Percentiles rank a stretch among this genome's conserved stretches.
Conservation (phyloP, 2,113 vertebrate species). For the Sinocyclocheilus grahami region DNA sequence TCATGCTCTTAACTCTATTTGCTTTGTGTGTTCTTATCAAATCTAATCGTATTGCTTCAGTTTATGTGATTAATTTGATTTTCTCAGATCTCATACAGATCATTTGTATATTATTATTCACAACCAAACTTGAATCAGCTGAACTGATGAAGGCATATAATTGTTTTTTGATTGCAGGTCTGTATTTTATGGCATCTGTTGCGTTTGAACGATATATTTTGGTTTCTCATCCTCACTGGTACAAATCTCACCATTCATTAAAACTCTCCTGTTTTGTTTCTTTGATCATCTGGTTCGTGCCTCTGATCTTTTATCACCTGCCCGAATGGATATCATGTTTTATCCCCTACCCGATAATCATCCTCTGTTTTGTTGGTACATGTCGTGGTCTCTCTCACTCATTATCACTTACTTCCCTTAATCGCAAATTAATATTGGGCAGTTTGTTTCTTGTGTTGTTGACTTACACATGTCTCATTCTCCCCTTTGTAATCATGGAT, state of each 20-base stretch:
- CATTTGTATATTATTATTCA: background rate
- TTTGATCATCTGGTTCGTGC: background rate
- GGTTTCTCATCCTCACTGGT: background rate
- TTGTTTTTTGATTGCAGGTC: background rate
- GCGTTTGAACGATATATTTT: background rate
- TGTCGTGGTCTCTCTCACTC: background rate
- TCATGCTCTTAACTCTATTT: conserved; percentile 16
- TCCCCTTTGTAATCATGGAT: background rate
- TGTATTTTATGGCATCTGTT: background rate
- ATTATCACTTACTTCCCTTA: background rate
- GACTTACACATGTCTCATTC: background rate
- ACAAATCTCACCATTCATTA: background rate
- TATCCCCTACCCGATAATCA: background rate
- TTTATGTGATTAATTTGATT: conserved; percentile 17
- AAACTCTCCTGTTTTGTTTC: background rate
- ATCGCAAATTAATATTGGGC: background rate
- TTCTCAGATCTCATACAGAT: background rate
- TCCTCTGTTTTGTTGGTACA: background rate
- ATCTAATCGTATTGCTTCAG: background rate
- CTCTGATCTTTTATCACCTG: background rate
- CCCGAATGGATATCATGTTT: background rate
- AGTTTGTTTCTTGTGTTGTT: background rate
- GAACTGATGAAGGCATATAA: background rate
- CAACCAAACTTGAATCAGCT: background rate
- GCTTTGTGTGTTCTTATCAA: background rate